Evolutionary conservation across 2,888 invertebrate species (phyloP).

Genomic region (Mylabris sibirica): DNA sequence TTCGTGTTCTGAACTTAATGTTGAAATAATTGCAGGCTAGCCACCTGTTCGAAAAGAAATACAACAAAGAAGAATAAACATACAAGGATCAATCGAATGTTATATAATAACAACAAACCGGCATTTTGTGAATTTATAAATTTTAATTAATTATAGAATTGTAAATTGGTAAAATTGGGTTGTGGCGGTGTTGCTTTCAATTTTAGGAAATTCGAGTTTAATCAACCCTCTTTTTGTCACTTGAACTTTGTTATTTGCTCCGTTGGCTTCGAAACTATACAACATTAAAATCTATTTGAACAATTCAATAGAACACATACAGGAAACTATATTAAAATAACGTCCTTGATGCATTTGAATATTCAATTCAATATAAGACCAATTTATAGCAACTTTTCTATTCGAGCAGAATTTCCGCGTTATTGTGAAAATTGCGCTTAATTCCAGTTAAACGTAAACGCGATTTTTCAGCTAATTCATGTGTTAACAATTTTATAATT

Average conservation of each 20-base stretch:
- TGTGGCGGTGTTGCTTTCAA: too few relatives aligned
- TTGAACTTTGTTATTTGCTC: constrained; percentile 43
- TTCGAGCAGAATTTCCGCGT: background rate
- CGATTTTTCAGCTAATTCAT: too few relatives aligned
- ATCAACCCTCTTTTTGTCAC: constrained; percentile 22
- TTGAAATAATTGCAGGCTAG: background rate
- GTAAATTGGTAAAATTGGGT: too few relatives aligned
- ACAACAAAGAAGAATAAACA: background rate
- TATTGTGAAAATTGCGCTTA: too few relatives aligned
- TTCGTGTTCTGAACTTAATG: background rate
- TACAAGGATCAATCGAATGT: background rate
- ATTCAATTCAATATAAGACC: constrained; percentile 12
- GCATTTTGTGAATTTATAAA: too few relatives aligned
- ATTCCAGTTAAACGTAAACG: too few relatives aligned
- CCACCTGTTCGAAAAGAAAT: background rate
- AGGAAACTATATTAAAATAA: constrained; percentile 40
- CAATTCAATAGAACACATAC: constrained; percentile 43
- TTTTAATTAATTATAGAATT: too few relatives aligned
- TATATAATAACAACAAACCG: too few relatives aligned
- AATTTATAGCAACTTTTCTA: background rate
- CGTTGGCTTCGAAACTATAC: constrained; percentile 43
- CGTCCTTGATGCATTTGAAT: constrained; percentile 27
- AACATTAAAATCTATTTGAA: constrained; percentile 49
- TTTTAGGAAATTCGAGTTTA: background rate
- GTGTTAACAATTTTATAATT: background rate